Percentiles rank a stretch among this genome's conserved stretches.
phyloP scores from a whole-genome alignment of 1,140 invertebrate genomes.

The Cydia amplana region DNA sequence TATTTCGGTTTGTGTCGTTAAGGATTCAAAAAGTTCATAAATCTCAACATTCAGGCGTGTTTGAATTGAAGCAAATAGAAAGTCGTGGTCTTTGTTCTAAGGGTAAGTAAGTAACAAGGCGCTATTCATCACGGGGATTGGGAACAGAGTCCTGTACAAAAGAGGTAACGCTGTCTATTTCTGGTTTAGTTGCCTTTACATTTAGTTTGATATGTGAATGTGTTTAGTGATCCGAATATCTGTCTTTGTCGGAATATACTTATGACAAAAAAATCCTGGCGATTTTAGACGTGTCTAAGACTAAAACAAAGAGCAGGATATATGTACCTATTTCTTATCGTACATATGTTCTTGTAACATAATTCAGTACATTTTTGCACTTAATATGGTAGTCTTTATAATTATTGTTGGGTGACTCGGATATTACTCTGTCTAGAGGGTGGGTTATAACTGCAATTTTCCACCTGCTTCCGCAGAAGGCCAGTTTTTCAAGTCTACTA shows the following conservation, averaged over 20 bases:
- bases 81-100: slow-evolving; percentile 54
- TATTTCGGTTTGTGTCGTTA: slow-evolving; percentile 34
- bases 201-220: neutral
- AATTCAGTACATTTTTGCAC: neutral
- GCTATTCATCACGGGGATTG: slow-evolving; percentile 25
- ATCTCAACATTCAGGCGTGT: slow-evolving; percentile 44
- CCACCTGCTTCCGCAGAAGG: slow-evolving; percentile 17
- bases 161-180: slow-evolving; percentile 11
- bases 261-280: no score
- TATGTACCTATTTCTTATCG: no score
- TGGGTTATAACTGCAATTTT: neutral
- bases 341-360: neutral
- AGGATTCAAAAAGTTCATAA: slow-evolving; percentile 44
- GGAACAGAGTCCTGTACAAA: slow-evolving; percentile 18
- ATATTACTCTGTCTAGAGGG: neutral
- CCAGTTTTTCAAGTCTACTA: slow-evolving; percentile 18
- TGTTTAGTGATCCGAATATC: neutral
- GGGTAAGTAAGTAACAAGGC: slow-evolving; percentile 27
- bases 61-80: slow-evolving; percentile 57
- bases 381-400: neutral
- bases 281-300: no score
- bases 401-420: neutral
- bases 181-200: neutral
- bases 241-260: neutral
- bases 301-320: no score